A percentile compares a stretch with the other conserved stretches of the same genome.
Conservation (phyloP, 2,888 invertebrate genomes). For the Ephialtes manifestator region DNA sequence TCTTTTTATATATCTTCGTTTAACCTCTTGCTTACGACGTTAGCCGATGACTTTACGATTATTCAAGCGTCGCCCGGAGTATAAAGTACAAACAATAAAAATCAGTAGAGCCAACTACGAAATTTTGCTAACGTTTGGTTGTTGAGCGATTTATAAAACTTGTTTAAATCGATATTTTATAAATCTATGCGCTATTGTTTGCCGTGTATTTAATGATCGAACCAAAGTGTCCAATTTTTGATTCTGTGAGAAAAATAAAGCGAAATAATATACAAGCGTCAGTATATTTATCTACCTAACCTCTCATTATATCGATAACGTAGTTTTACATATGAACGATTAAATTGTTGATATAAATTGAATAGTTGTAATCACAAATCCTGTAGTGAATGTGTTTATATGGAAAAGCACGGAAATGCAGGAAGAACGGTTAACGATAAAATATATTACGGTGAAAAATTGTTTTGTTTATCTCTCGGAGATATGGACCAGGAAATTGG, state of each 20-base stretch:
- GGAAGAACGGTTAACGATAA: conserved; percentile 85
- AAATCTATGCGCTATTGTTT: background rate
- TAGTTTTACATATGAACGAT: background rate
- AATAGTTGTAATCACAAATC: background rate
- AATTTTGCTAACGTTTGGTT: conserved; percentile 8
- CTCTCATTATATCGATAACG: conserved; percentile 1
- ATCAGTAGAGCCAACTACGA: conserved; percentile 44
- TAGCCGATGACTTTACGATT: too few relatives aligned
- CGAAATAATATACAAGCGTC: background rate
- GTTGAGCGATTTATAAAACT: background rate
- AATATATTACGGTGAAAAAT: conserved; percentile 86
- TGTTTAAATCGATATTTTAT: background rate
- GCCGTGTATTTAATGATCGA: background rate
- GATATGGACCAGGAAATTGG: conserved; percentile 77
- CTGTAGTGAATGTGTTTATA: background rate
- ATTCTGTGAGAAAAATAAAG: background rate
- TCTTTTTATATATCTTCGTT: background rate
- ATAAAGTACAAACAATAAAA: background rate
- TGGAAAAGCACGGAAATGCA: conserved; percentile 82
- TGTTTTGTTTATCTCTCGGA: conserved; percentile 86
- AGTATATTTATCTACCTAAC: conserved; percentile 29
- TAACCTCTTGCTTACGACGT: too few relatives aligned
- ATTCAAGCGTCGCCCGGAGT: background rate
- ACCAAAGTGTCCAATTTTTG: background rate
- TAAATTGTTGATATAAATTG: background rate